Conservation (phyloP, 2,888 invertebrate genomes). For the Myopa testacea region DNA sequence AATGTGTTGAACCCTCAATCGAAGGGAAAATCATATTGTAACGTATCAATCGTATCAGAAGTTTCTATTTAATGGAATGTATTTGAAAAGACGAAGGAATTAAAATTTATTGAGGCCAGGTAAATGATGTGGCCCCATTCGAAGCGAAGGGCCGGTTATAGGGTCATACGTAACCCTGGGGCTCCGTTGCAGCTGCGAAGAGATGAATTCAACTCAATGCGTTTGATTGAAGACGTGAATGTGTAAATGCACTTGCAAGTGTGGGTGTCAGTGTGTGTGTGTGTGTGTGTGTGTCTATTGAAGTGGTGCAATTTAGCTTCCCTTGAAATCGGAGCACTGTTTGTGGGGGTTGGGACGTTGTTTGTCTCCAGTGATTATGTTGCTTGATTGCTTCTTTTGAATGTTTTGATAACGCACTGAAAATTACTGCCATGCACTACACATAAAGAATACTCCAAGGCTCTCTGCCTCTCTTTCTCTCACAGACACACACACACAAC, state of each 20-base stretch:
- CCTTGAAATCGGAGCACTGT: neutral
- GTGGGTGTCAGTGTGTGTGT: neutral
- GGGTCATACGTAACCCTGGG: too few relatives aligned
- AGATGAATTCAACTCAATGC: too few relatives aligned
- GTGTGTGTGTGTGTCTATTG: neutral
- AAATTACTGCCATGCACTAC: slow-evolving; percentile 31
- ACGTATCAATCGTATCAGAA: too few relatives aligned
- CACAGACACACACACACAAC: neutral
- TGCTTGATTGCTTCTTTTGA: slow-evolving; percentile 51
- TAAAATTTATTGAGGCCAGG: too few relatives aligned
- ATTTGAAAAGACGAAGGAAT: too few relatives aligned
- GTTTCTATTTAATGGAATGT: too few relatives aligned
- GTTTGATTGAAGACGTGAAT: too few relatives aligned
- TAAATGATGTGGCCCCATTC: too few relatives aligned
- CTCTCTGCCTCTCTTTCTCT: neutral
- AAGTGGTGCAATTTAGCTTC: neutral
- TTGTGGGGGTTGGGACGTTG: neutral
- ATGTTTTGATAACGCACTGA: slow-evolving; percentile 35
- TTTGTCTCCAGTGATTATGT: slow-evolving; percentile 45
- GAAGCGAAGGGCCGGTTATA: too few relatives aligned
- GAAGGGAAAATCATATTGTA: too few relatives aligned
- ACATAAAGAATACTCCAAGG: neutral
- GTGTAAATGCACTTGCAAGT: neutral
- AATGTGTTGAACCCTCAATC: too few relatives aligned
- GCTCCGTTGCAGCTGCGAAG: too few relatives aligned